phyloP scores from a whole-genome alignment of 2,888 invertebrate species.

The Drosophila macrospina region DNA sequence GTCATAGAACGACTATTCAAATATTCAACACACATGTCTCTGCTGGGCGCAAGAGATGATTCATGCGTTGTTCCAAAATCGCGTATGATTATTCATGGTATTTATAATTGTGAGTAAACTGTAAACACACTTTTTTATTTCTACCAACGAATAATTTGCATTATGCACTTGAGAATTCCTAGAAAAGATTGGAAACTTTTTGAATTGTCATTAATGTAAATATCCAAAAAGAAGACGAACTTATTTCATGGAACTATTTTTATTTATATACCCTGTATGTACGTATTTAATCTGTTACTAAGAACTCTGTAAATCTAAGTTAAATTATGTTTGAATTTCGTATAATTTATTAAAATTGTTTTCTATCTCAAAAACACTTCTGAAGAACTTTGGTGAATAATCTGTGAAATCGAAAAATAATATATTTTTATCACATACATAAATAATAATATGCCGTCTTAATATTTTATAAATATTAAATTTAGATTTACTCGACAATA shows the following conservation, averaged over 20 bases:
- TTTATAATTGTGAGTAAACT: conserved; percentile 46
- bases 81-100: conserved; percentile 45
- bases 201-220: conserved; percentile 10
- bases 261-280: neutral
- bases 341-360: too few relatives aligned
- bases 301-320: too few relatives aligned
- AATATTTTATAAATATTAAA: too few relatives aligned
- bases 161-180: conserved; percentile 1
- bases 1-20: conserved; percentile 38
- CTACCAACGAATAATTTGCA: conserved; percentile 17
- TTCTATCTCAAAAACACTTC: too few relatives aligned
- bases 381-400: too few relatives aligned
- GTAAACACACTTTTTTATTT: conserved; percentile 9
- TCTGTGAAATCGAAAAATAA: too few relatives aligned
- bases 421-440: too few relatives aligned
- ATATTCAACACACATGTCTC: conserved; percentile 38
- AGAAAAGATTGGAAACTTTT: conserved; percentile 1
- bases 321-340: too few relatives aligned
- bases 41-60: conserved; percentile 33
- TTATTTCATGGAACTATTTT: conserved; percentile 1
- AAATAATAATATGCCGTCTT: too few relatives aligned
- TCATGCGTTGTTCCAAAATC: conserved; percentile 55
- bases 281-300: too few relatives aligned
- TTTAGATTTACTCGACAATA: neutral
- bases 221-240: neutral